These are phyloP conservation scores for Gouania willdenowi DNA, from an alignment of 2,797 vertebrate species.

Conservation along the genomic window DNA sequence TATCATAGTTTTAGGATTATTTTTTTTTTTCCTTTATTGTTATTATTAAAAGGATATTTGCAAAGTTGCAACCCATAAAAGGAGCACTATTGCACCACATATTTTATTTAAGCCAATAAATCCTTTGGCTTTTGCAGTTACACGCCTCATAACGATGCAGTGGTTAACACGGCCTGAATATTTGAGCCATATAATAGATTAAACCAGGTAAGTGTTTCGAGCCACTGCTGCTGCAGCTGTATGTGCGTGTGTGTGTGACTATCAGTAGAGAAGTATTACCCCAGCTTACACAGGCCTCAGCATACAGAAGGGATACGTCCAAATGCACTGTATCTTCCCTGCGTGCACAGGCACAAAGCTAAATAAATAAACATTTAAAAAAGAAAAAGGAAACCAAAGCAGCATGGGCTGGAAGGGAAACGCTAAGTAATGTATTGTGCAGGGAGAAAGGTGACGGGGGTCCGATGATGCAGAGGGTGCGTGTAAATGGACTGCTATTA, in stretches of 20 bases:
- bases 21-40: slow-evolving; percentile 49
- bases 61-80: slow-evolving; percentile 66
- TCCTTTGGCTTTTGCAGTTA: slow-evolving; percentile 61
- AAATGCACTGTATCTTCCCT: slow-evolving; percentile 28
- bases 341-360: slow-evolving; percentile 38
- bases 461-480: slow-evolving; percentile 33
- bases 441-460: slow-evolving; percentile 43
- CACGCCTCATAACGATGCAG: slow-evolving; percentile 66
- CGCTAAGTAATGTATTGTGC: slow-evolving; percentile 49
- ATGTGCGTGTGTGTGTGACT: slow-evolving; percentile 6
- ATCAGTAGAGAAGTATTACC: slow-evolving; percentile 57
- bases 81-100: slow-evolving; percentile 55
- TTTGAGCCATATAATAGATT: slow-evolving; percentile 68
- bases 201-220: slow-evolving; percentile 45
- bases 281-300: slow-evolving; percentile 48
- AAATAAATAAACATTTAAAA: too few relatives aligned
- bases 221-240: slow-evolving; percentile 11
- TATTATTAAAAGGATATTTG: slow-evolving; percentile 66
- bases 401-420: slow-evolving; percentile 31
- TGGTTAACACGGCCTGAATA: slow-evolving; percentile 66
- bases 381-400: slow-evolving; percentile 26
- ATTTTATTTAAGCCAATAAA: slow-evolving; percentile 67
- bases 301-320: slow-evolving; percentile 39
- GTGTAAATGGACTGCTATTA: slow-evolving; percentile 50
- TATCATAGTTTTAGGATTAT: slow-evolving; percentile 18